Evolutionary conservation across 2,888 invertebrate genomes (phyloP).

Genomic region (Capitulum mitella): DNA sequence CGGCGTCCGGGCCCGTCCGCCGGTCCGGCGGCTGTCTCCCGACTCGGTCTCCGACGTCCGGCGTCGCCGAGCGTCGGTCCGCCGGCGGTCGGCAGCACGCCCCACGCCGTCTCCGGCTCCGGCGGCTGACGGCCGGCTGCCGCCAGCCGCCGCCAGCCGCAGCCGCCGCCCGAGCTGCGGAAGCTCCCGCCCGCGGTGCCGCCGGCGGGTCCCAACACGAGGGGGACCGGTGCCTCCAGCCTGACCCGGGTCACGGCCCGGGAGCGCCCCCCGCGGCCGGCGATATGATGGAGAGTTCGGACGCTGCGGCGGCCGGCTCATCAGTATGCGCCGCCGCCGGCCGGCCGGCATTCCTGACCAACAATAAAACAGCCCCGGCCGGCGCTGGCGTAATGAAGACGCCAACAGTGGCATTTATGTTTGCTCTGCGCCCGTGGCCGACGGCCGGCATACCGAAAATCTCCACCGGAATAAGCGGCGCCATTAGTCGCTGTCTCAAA

Average conservation of each 20-base stretch:
- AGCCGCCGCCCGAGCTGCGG: neutral
- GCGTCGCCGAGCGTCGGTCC: neutral
- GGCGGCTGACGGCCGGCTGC: too few relatives aligned
- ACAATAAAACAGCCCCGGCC: neutral
- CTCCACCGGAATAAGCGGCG: neutral
- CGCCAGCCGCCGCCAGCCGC: neutral
- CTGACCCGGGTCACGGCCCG: too few relatives aligned
- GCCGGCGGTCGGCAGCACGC: too few relatives aligned
- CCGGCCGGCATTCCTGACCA: neutral
- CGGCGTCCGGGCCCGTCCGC: neutral
- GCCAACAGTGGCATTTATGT: neutral
- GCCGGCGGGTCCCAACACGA: neutral
- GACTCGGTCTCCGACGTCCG: neutral
- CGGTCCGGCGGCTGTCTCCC: neutral
- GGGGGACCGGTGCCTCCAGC: too few relatives aligned
- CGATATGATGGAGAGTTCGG: too few relatives aligned
- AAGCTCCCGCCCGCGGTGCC: neutral
- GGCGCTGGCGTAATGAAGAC: neutral
- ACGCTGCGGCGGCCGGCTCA: neutral
- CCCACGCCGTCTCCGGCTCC: too few relatives aligned
- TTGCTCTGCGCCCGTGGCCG: neutral
- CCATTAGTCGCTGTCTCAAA: neutral
- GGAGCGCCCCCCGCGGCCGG: too few relatives aligned
- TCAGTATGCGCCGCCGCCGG: neutral
- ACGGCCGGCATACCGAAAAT: neutral